Base-by-base conservation (phyloP, 2,797 vertebrate species). In the Cottoperca gobio region DNA sequence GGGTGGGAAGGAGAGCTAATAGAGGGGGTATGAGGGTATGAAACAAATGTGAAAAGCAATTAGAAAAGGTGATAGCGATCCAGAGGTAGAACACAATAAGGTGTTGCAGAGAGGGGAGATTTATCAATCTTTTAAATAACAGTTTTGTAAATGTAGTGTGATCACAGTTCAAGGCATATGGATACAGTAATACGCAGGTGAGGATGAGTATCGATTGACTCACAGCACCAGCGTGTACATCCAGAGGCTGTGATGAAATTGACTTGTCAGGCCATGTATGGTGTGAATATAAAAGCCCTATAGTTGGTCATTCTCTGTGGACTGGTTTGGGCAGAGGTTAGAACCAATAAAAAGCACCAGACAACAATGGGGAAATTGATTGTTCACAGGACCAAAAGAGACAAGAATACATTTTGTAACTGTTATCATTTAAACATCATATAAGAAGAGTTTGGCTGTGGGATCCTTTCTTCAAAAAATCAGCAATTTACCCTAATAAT, bases 281-380 rank as follows among this genome's bases (percentile, higher is more conserved):
- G 24, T 43, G 49, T 73, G 80, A 81, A 82, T 85, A 86, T 63
- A 76, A 83, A 85, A 82, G n/a, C 53, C 17, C 23, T 37, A 13
- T 83, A 83, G 87, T 83, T 81, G 78, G 58, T 53, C 17, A 37
- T 68, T 62, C 82, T 78, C 73, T 23, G n/a, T 24, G 50, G 60
- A 65, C 55, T 43, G 59, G 21, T 70, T 70, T 40, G 43, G 40
- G 40, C 65, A 48, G 54, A 80, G 85, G 62, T 80, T 64, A 62
- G 39, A 81, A 37, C 52, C n/a, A 76, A 81, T 86, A 54, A 73
- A 79, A 79, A 68, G 46, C 13, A 45, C 7, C 24, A 60, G 59
- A 57, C 59, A 49, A 35, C 46, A 16, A 31, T 28, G 60, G 37
- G 31, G n/a, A 58, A 75, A 81, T 60, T 24, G 70, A 80, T 70